These are phyloP conservation scores for Abrostola triplasia DNA, from an alignment of 2,888 invertebrate genomes.

Conservation along the genomic window DNA sequence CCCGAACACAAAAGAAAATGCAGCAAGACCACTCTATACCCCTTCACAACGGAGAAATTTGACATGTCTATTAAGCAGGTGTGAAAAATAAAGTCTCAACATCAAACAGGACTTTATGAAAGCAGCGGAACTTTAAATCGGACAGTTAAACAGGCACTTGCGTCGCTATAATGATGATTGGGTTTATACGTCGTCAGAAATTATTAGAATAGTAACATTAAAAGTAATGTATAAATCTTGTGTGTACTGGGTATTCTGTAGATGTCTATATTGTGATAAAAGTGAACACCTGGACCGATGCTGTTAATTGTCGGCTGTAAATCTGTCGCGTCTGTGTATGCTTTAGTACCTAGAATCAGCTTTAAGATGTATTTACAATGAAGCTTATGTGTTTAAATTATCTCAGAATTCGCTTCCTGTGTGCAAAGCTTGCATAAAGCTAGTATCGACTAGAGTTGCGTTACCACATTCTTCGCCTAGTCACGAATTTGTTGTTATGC, in stretches of 20 bases:
- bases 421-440: neutral
- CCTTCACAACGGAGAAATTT: neutral
- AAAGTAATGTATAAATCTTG: neutral
- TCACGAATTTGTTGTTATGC: conserved; percentile 11
- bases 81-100: neutral
- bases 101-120: neutral
- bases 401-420: conserved; percentile 1
- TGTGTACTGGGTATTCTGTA: conserved; percentile 13
- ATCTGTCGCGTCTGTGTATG: conserved; percentile 48
- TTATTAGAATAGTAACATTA: neutral
- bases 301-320: conserved; percentile 50
- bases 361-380: conserved; percentile 14
- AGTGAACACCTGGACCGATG: conserved; percentile 39
- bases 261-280: conserved; percentile 9
- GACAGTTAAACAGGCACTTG: no score
- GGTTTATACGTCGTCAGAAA: neutral
- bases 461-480: neutral
- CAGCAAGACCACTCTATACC: conserved; percentile 24
- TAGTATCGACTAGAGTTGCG: neutral
- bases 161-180: no score
- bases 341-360: conserved; percentile 9
- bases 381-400: conserved; percentile 9
- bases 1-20: conserved; percentile 17
- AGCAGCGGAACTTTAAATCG: no score
- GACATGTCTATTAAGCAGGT: neutral